Evolutionary conservation across 2,113 vertebrate genomes (phyloP).

Genomic region (Oreotrochilus melanogaster): DNA sequence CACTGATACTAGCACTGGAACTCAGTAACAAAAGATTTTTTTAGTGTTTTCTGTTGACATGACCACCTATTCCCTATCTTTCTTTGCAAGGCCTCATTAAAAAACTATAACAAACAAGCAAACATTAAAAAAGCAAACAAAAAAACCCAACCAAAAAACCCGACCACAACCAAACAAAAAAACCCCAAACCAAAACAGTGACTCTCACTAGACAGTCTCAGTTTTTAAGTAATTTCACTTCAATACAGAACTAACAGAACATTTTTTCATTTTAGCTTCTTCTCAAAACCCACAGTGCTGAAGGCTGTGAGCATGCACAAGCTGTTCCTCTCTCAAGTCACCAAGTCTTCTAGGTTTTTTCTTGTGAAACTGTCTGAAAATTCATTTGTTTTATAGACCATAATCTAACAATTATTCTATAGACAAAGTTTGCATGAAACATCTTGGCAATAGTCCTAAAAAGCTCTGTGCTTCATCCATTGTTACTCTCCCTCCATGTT

Average conservation of each 20-base stretch:
- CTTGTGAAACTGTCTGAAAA: not conserved
- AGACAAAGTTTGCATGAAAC: not conserved
- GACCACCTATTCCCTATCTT: not conserved
- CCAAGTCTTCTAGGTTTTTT: not conserved
- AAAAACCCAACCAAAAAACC: too few species aligned
- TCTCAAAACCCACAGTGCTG: fast-evolving
- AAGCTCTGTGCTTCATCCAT: not conserved
- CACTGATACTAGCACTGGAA: not conserved
- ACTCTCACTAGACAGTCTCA: not conserved
- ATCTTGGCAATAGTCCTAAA: not conserved
- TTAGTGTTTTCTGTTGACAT: not conserved
- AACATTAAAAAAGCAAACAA: too few species aligned
- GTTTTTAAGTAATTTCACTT: not conserved
- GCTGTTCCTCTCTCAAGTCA: not conserved
- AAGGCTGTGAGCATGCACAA: not conserved
- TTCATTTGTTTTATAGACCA: not conserved
- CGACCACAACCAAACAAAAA: too few species aligned
- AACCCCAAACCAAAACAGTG: not conserved
- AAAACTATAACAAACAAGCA: not conserved
- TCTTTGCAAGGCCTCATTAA: not conserved
- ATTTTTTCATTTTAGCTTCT: not conserved
- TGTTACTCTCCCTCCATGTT: fast-evolving
- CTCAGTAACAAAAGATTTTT: not conserved
- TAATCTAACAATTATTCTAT: not conserved
- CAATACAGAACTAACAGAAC: not conserved